Evolutionary conservation across 2,797 vertebrate species (phyloP).

Genomic region (Diceros bicornis): DNA sequence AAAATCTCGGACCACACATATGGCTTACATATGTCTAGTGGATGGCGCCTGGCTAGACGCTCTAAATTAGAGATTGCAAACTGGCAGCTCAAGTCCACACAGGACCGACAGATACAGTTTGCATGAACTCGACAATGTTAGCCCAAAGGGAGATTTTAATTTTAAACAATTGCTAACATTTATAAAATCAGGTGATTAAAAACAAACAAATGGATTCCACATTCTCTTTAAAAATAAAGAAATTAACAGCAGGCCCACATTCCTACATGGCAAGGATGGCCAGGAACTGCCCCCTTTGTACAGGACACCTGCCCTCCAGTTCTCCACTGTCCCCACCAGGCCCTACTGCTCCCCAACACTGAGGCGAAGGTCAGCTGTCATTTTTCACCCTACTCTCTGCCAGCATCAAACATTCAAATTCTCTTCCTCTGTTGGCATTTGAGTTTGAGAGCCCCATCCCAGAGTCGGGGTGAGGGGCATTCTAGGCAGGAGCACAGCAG

Average conservation of each 20-base stretch:
- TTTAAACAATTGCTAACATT: not conserved
- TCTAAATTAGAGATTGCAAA: not conserved
- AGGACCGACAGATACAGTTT: not conserved
- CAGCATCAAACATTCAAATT: not conserved
- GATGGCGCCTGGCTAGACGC: rapidly evolving
- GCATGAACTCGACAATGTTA: not conserved
- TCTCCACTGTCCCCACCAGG: not conserved
- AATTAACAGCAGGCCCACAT: not conserved
- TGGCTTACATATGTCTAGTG: rapidly evolving
- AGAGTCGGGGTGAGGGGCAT: not conserved
- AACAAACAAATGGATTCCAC: not conserved
- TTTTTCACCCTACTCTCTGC: rapidly evolving
- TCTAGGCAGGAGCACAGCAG: not conserved
- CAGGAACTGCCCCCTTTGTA: no score
- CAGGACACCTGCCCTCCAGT: not conserved
- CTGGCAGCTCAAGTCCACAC: not conserved
- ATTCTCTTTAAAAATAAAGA: not conserved
- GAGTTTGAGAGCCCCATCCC: not conserved
- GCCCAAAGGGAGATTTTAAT: not conserved
- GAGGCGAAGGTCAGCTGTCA: not conserved
- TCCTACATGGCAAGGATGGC: not conserved
- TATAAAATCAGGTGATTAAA: not conserved
- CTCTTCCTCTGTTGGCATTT: not conserved
- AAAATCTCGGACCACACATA: not conserved
- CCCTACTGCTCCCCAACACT: not conserved